Conservation (phyloP, 2,888 invertebrate species). For the Tuberolachnus salignus region DNA sequence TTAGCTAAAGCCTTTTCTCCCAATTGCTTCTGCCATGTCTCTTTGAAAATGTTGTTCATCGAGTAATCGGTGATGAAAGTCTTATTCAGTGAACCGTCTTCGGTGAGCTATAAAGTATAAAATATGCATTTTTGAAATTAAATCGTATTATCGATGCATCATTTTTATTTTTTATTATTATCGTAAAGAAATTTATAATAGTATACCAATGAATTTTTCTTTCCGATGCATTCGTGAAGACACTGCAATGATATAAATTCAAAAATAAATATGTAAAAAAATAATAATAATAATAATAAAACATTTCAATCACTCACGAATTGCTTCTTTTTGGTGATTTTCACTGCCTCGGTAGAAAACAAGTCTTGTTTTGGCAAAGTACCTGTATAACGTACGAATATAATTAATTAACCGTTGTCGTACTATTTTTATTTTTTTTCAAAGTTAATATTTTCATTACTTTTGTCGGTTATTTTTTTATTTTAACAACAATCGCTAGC, state of each 20-base stretch:
- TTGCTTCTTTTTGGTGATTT: constrained; percentile 58
- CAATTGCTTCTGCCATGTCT: constrained; percentile 58
- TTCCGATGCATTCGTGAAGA: constrained; percentile 58
- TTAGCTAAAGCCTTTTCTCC: constrained; percentile 57
- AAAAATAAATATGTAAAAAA: not conserved
- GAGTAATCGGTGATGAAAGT: constrained; percentile 57
- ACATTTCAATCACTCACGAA: constrained; percentile 57
- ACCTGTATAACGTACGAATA: not conserved
- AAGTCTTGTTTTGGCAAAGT: constrained; percentile 32
- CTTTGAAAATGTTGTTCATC: constrained; percentile 57
- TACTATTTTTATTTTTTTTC: too few relatives aligned
- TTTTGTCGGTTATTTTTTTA: too few relatives aligned
- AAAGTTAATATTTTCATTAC: too few relatives aligned
- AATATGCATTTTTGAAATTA: not conserved
- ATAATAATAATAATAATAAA: not conserved
- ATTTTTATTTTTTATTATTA: not conserved
- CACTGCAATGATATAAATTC: constrained; percentile 57
- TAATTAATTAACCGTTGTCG: not conserved
- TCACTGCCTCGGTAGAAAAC: constrained; percentile 58
- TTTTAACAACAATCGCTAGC: too few relatives aligned
- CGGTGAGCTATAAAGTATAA: constrained; percentile 54
- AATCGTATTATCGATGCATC: too few relatives aligned
- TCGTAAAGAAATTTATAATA: constrained; percentile 33
- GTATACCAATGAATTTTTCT: constrained; percentile 58
- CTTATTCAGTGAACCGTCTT: constrained; percentile 57